Evolutionary conservation across 2,797 vertebrate genomes (phyloP), one percentile per base, ranked within the genome.

Genomic region (Poecilia gillii): DNA sequence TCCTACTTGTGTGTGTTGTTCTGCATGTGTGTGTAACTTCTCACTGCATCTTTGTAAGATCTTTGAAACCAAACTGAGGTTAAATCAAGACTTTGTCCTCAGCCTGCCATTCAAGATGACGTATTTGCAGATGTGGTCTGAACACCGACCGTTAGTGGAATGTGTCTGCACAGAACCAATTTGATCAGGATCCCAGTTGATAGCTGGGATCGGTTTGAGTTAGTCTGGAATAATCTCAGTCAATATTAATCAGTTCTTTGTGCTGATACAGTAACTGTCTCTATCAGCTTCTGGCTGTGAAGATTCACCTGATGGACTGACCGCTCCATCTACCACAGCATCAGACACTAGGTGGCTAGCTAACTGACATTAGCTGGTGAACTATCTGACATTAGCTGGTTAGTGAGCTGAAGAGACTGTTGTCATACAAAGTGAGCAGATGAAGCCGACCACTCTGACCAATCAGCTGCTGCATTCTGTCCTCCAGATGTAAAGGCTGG

Each of bases 401-500:
- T 51, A 51, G 20, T 9, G 1, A 51, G 49, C 6, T 51, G 49
- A 51, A 8, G 2, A 51, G 49, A 7, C 49, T 51, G 20, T 51
- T 51, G 20, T 25, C 49, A 51, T 23, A 51, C 49, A 25, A 31
- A 59, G n/a, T 16, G 31, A 62, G 31, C 14, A 62, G 59, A 33
- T 33, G 8, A 62, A 62, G 14, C 31, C 18, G 31, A 31, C 28
- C 5, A 1, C 3, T 57, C 53, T 57, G 53, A 62, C 31, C 59
- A 64, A 36, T 33, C 59, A 36, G 59, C 59, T 64, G 16, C 18
- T 64, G 3, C 2, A 13, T 36, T 36, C 39, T 4, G 36, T 90
- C 88, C 62, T 90, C 81, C 94, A 98, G 97, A 97, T 90, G 93
- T 95, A 75, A 99, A 98, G 94, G 89, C 94, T 78, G 93, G 94